Evolutionary conservation across 2,797 vertebrate genomes (phyloP), one percentile per base, ranked within the genome.

Genomic region (Sebastes nivosus): DNA sequence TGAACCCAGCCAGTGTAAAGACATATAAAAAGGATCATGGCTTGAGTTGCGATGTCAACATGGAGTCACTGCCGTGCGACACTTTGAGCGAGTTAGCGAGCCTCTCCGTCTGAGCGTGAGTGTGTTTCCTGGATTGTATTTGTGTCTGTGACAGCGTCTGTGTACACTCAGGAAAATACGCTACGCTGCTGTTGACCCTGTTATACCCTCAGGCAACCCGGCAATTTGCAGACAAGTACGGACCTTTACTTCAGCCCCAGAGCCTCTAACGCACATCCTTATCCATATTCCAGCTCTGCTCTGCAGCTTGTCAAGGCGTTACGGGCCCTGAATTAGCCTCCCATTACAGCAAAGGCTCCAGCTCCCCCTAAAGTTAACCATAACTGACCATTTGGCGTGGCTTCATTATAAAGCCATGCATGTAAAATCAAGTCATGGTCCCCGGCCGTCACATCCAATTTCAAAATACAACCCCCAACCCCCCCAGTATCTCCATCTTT

Each of bases 321-420:
- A 77, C 3, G 67, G 87, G 64, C 88, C 82, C 68, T 22, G 86
- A 86, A 92, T 93, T 92, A 93, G 87, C 90, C 90, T 84, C 82
- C 82, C 88, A 86, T 93, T 92, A 90, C 85, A 83, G 83, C 83
- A 1, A 11, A 11, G 32, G 75, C 92, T 86, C 81, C 84, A 1
- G 90, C 87, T 89, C 78, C 84, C 74, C 72, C 87, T 84, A 89
- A 88, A 90, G 59, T 86, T 92, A 94, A 94, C 90, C 88, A 90
- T 86, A 92, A 92, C 90, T 93, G 93, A 94, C 93, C 93, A 89
- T 88, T 93, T 87, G 89, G 82, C 81, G 65, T 84, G 87, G 88
- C 93, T 90, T 94, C 92, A 92, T 94, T 94, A 94, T 87, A 91
- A 83, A 92, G 89, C 89, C 92, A 88, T 88, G 92, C 91, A 92